A percentile compares a stretch with the other conserved stretches of the same genome.
phyloP scores from a whole-genome alignment of 2,797 vertebrate species.

The Toxotes lorentzi region DNA sequence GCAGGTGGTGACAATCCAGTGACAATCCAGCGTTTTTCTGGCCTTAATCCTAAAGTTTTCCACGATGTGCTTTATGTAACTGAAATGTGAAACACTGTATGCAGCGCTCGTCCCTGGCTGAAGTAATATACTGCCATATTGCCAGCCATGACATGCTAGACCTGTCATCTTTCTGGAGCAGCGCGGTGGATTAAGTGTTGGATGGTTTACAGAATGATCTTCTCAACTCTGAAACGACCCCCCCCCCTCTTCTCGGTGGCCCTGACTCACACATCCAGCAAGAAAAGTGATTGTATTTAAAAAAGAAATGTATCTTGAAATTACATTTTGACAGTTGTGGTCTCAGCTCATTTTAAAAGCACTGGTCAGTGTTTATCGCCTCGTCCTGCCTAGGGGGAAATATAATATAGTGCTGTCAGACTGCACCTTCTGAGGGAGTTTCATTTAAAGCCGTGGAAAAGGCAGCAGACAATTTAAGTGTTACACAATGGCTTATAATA shows the following conservation, averaged over 20 bases:
- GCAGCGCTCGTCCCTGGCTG: slow-evolving; percentile 29
- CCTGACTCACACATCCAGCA: slow-evolving; percentile 36
- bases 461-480: background rate
- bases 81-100: slow-evolving; percentile 42
- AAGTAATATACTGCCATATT: slow-evolving; percentile 39
- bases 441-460: background rate
- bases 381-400: background rate
- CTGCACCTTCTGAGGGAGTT: background rate
- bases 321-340: slow-evolving; percentile 21
- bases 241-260: background rate
- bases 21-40: slow-evolving; percentile 34
- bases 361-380: slow-evolving; percentile 7
- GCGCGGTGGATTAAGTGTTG: slow-evolving; percentile 69
- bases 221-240: slow-evolving; percentile 46
- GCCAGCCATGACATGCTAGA: slow-evolving; percentile 50
- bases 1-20: slow-evolving; percentile 54
- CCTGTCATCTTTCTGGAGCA: slow-evolving; percentile 62
- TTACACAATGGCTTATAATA: background rate
- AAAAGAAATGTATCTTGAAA: slow-evolving; percentile 34
- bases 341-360: slow-evolving; percentile 22
- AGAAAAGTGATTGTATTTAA: slow-evolving; percentile 26
- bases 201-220: slow-evolving; percentile 68
- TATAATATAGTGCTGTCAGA: background rate
- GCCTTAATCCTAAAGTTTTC: slow-evolving; percentile 60
- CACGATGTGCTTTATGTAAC: slow-evolving; percentile 47